Percentiles rank a stretch among this genome's conserved stretches.
phyloP scores from a whole-genome alignment of 2,888 invertebrate species.

The Eurois occulta region DNA sequence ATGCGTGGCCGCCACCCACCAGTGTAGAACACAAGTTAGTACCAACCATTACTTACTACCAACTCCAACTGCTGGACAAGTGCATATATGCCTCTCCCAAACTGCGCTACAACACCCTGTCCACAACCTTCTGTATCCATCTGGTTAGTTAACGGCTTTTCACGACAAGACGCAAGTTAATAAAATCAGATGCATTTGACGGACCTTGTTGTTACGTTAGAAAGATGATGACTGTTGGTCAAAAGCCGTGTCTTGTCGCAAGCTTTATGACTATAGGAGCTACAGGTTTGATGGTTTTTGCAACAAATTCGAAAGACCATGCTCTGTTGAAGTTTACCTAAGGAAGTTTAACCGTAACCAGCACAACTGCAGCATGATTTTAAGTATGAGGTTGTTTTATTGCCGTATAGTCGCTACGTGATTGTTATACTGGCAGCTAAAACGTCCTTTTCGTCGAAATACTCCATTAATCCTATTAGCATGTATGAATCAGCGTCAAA shows the following conservation, averaged over 20 bases:
- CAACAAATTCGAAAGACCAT: background rate
- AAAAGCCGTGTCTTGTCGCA: background rate
- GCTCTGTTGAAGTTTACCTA: background rate
- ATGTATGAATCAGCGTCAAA: background rate
- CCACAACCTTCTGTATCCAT: background rate
- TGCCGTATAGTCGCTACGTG: background rate
- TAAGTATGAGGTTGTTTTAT: background rate
- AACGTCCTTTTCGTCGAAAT: background rate
- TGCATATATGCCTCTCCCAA: background rate
- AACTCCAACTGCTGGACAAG: background rate
- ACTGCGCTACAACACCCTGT: background rate
- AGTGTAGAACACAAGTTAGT: slow-evolving; percentile 93
- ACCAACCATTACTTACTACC: background rate
- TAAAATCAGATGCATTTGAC: background rate
- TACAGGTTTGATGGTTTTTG: background rate
- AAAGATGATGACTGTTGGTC: background rate
- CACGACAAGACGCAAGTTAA: background rate
- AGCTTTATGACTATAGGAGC: background rate
- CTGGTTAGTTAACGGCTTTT: background rate
- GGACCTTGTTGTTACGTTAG: background rate
- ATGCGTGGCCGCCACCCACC: slow-evolving; percentile 96
- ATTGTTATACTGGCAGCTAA: background rate
- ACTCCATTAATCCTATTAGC: background rate
- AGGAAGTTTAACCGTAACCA: background rate
- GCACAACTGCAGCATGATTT: background rate